Evolutionary conservation across 2,888 invertebrate species (phyloP).

Genomic region (Poecilobothrus nobilitatus): DNA sequence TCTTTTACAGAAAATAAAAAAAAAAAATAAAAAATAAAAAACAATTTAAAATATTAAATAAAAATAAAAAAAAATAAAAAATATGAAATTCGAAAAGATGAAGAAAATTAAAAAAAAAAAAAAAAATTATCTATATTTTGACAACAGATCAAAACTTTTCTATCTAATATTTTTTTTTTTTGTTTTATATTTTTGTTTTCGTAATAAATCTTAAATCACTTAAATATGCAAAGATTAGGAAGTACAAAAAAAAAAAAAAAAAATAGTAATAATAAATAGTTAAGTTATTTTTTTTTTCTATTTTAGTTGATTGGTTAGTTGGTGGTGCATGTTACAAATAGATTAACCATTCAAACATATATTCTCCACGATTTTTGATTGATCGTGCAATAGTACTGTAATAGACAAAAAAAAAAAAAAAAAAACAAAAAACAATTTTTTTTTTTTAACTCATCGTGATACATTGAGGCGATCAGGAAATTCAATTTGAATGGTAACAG

Average conservation of each 20-base stretch:
- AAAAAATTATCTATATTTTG: neutral
- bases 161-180: neutral
- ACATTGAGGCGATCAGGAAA: slow-evolving; percentile 45
- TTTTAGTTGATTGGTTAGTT: neutral
- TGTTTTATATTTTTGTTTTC: neutral
- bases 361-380: slow-evolving; percentile 41
- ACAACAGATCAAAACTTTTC: neutral
- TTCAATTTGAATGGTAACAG: neutral
- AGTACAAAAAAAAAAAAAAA: neutral
- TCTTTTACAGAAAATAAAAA: slow-evolving; percentile 32
- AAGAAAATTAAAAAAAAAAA: no score
- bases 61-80: neutral
- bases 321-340: slow-evolving; percentile 2
- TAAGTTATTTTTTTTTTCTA: neutral
- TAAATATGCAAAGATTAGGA: slow-evolving; percentile 4
- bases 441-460: slow-evolving; percentile 41
- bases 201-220: neutral
- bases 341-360: slow-evolving; percentile 14
- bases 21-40: neutral
- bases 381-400: slow-evolving; percentile 43
- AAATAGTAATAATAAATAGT: neutral
- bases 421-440: no score
- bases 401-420: slow-evolving; percentile 24
- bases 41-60: neutral
- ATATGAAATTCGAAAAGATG: neutral